Conservation (phyloP, 2,113 vertebrate genomes). For the Pelecanus crispus region DNA sequence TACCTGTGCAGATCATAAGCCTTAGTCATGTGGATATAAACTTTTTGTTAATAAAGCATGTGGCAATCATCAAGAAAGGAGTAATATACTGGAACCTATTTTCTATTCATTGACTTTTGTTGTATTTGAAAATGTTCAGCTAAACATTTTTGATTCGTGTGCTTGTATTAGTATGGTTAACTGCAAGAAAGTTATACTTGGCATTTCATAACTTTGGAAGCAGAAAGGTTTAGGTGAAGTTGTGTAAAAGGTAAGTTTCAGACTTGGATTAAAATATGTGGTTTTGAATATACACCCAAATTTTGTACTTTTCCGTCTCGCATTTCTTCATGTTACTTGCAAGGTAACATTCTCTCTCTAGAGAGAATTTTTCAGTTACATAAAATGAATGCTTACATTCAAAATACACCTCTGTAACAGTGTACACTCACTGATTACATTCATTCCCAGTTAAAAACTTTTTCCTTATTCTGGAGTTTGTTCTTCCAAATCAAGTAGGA, state of each 20-base stretch:
- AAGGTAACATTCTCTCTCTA: neutral
- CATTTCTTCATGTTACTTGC: neutral
- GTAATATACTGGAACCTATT: neutral
- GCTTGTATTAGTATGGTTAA: neutral
- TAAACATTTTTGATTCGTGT: neutral
- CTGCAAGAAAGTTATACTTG: neutral
- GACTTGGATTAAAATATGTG: neutral
- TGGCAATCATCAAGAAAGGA: neutral
- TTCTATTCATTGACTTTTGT: neutral
- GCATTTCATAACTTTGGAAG: neutral
- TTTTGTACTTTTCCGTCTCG: neutral
- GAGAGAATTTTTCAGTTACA: neutral
- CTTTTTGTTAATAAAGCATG: neutral
- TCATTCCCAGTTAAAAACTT: neutral
- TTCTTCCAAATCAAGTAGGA: neutral
- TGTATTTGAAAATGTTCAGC: neutral
- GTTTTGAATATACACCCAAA: neutral
- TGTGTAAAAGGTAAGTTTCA: neutral
- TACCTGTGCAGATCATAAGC: neutral
- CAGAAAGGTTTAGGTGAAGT: neutral
- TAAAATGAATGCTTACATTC: neutral
- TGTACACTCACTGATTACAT: fast-evolving
- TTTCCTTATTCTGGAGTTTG: neutral
- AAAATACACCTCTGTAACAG: neutral
- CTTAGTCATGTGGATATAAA: neutral